Percentiles rank a stretch among this genome's conserved stretches.
Evolutionary conservation across 2,797 vertebrate genomes (phyloP).

Genomic region (Microtus obscurus): DNA sequence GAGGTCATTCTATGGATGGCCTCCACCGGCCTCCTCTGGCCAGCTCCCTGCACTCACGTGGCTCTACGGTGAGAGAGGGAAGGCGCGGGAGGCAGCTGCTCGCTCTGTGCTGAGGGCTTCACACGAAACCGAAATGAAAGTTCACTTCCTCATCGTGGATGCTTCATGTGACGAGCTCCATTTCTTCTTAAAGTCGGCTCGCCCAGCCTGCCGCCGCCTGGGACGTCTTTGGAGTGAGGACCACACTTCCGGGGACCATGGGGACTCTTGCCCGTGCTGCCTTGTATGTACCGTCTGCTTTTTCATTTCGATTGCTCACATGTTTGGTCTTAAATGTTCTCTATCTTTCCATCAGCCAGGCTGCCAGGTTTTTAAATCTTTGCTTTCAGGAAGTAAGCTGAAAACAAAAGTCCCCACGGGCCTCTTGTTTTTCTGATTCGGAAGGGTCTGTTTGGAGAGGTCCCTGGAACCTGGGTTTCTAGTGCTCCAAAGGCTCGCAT

Average conservation of each 20-base stretch:
- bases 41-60: not conserved
- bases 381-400: conserved; percentile 76
- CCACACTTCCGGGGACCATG: not conserved
- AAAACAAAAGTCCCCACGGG: conserved; percentile 33
- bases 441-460: conserved; percentile 51
- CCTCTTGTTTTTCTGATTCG: conserved; percentile 10
- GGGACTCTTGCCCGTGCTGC: not conserved
- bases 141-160: conserved; percentile 79
- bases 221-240: not conserved
- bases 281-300: conserved; percentile 37
- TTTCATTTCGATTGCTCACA: not conserved
- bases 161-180: conserved; percentile 72
- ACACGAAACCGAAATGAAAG: conserved; percentile 83
- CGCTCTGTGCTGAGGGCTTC: not conserved
- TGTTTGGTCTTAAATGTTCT: conserved; percentile 11
- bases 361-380: conserved; percentile 16
- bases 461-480: conserved; percentile 6
- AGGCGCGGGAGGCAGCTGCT: not conserved
- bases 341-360: not conserved
- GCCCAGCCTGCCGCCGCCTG: not conserved
- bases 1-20: not conserved
- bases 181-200: conserved; percentile 64
- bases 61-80: not conserved
- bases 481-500: conserved; percentile 23
- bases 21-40: not conserved